Percentiles rank a stretch among this genome's conserved stretches.
Evolutionary conservation across 2,888 invertebrate species (phyloP).

Genomic region (Yponomeuta cagnagella): DNA sequence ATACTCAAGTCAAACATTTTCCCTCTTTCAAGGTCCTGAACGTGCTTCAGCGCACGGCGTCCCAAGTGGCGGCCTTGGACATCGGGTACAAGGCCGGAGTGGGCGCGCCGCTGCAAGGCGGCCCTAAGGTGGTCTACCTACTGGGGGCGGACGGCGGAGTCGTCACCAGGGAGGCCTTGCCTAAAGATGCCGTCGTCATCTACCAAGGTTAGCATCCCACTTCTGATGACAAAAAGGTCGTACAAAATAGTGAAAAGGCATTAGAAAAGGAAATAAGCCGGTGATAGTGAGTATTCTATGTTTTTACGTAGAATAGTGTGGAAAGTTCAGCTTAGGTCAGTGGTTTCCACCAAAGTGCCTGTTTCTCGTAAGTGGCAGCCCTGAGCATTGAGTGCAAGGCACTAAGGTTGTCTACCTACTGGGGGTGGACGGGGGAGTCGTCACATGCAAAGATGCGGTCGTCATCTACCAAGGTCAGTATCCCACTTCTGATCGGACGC

Average conservation of each 20-base stretch:
- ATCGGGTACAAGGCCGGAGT: constrained; percentile 91
- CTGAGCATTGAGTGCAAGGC: constrained; percentile 79
- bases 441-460: too few species aligned
- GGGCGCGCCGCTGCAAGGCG: constrained; percentile 74
- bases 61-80: constrained; percentile 96
- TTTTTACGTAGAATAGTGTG: too few species aligned
- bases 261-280: too few species aligned
- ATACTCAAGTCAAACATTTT: background rate
- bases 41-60: constrained; percentile 93
- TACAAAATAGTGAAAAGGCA: too few species aligned
- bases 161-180: constrained; percentile 85
- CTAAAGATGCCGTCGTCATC: constrained; percentile 88
- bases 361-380: constrained; percentile 89
- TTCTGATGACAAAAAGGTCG: too few species aligned
- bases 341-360: too few species aligned
- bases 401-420: constrained; percentile 87
- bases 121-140: constrained; percentile 89
- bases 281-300: too few species aligned
- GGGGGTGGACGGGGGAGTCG: too few species aligned
- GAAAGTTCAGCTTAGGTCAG: too few species aligned
- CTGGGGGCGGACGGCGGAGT: constrained; percentile 95
- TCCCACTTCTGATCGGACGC: too few species aligned
- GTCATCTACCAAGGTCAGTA: too few species aligned
- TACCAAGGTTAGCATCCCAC: constrained; percentile 82
- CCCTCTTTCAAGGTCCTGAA: constrained; percentile 84